phyloP scores from a whole-genome alignment of 2,113 vertebrate genomes.

The Cyprinodon variegatus region DNA sequence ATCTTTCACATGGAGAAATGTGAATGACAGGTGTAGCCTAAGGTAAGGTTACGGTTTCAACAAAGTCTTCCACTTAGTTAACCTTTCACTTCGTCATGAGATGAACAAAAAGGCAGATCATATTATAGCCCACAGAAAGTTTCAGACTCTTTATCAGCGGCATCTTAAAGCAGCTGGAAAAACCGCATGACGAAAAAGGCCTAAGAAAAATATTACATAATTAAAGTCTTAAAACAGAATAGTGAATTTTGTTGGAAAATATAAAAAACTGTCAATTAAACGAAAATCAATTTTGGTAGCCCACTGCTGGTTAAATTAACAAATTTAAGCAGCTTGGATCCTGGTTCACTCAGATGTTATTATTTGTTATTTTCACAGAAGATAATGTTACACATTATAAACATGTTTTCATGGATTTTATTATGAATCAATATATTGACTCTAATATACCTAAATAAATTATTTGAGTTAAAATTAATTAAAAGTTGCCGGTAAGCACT shows the following conservation, averaged over 20 bases:
- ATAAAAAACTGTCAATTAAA: not conserved
- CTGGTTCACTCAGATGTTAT: not conserved
- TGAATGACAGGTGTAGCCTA: slow-evolving; percentile 27
- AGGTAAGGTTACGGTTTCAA: slow-evolving; percentile 11
- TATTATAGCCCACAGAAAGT: slow-evolving; percentile 25
- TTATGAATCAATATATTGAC: too few species aligned
- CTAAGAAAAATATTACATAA: not conserved
- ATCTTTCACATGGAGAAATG: slow-evolving; percentile 11
- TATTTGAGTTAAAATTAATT: too few species aligned
- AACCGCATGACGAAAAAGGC: slow-evolving; percentile 28
- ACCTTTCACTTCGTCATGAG: slow-evolving; percentile 21
- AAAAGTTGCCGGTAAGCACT: too few species aligned
- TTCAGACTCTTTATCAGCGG: slow-evolving; percentile 7
- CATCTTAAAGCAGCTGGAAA: slow-evolving; percentile 29
- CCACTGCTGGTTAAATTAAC: too few species aligned
- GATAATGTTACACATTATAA: too few species aligned
- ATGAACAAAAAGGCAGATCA: slow-evolving; percentile 31
- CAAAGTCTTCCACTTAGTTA: slow-evolving; percentile 14
- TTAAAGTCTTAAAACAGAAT: not conserved
- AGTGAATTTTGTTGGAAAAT: not conserved
- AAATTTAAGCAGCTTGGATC: not conserved
- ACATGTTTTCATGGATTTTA: too few species aligned
- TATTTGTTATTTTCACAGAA: not conserved
- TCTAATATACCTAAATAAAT: too few species aligned
- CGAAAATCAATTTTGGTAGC: not conserved